Evolutionary conservation across 1,140 invertebrate genomes (phyloP).

Genomic region (Kradibia gibbosae): DNA sequence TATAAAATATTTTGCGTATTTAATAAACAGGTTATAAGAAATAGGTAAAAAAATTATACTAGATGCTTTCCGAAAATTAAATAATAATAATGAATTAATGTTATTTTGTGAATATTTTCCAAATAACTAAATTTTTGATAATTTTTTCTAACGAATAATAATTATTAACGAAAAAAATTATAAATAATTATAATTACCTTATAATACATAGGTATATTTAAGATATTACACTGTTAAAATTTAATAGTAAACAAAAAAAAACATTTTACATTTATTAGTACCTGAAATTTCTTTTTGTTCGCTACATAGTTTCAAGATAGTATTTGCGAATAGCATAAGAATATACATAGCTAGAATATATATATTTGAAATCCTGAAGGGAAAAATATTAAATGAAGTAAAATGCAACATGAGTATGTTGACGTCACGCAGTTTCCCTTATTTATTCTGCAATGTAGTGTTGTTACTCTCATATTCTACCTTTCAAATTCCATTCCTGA

Average conservation of each 20-base stretch:
- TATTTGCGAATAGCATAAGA: neutral
- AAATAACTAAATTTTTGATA: too few relatives aligned
- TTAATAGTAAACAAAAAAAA: too few relatives aligned
- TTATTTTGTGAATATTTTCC: too few relatives aligned
- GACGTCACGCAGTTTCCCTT: slow-evolving; percentile 21
- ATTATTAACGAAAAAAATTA: too few relatives aligned
- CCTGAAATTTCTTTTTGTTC: neutral
- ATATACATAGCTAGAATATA: neutral
- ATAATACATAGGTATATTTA: too few relatives aligned
- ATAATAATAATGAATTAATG: neutral
- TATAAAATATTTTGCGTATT: neutral
- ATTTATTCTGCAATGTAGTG: slow-evolving; percentile 35
- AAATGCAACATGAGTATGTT: slow-evolving; percentile 6
- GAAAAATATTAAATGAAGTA: slow-evolving; percentile 15
- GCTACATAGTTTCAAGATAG: neutral
- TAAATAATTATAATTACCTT: too few relatives aligned
- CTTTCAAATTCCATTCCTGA: slow-evolving; percentile 20
- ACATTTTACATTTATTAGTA: too few relatives aligned
- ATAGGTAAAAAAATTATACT: too few relatives aligned
- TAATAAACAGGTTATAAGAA: neutral
- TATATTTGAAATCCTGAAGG: neutral
- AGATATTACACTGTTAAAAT: too few relatives aligned
- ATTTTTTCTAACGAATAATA: too few relatives aligned
- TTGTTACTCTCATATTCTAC: slow-evolving; percentile 28
- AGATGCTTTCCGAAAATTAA: too few relatives aligned